Percentiles rank a stretch among this genome's conserved stretches.
Conservation (phyloP, 53 echinoderm and acorn worm genomes). For the Apostichopus leukothele region DNA sequence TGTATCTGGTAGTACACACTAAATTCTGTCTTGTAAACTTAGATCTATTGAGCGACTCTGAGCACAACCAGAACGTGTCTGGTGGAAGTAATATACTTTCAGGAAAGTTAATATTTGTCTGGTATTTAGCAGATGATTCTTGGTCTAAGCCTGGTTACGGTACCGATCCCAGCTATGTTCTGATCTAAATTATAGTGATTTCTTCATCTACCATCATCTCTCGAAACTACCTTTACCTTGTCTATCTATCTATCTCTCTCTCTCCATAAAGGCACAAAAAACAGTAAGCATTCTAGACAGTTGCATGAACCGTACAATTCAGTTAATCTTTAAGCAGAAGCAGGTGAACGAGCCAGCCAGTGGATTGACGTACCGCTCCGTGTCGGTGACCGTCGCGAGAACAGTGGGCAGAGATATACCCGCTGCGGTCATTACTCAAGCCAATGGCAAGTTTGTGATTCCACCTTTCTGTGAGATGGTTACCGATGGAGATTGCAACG, state of each 20-base stretch:
- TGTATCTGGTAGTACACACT: too few relatives aligned
- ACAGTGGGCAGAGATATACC: conserved; percentile 11
- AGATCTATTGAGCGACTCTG: too few relatives aligned
- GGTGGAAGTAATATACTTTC: too few relatives aligned
- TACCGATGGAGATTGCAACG: background rate
- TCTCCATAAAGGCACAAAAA: conserved; percentile 4
- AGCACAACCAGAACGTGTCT: too few relatives aligned
- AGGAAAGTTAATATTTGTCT: too few relatives aligned
- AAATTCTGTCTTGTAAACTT: too few relatives aligned
- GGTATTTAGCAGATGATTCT: too few relatives aligned
- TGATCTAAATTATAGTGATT: too few relatives aligned
- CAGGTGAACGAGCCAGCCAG: conserved; percentile 54
- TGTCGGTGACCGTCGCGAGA: conserved; percentile 42
- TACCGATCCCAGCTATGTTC: too few relatives aligned
- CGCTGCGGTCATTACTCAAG: conserved; percentile 11
- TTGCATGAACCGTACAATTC: conserved; percentile 24
- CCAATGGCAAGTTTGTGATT: conserved; percentile 45
- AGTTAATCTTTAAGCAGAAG: conserved; percentile 31
- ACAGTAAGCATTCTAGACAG: conserved; percentile 30
- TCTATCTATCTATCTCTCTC: background rate
- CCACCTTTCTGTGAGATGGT: conserved; percentile 51
- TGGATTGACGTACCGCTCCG: background rate
- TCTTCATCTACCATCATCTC: too few relatives aligned
- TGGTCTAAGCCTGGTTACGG: too few relatives aligned
- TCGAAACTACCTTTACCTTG: background rate